Evolutionary conservation across 2,888 invertebrate species (phyloP), one percentile per base, ranked within the genome.

Genomic region (Buathra laborator): DNA sequence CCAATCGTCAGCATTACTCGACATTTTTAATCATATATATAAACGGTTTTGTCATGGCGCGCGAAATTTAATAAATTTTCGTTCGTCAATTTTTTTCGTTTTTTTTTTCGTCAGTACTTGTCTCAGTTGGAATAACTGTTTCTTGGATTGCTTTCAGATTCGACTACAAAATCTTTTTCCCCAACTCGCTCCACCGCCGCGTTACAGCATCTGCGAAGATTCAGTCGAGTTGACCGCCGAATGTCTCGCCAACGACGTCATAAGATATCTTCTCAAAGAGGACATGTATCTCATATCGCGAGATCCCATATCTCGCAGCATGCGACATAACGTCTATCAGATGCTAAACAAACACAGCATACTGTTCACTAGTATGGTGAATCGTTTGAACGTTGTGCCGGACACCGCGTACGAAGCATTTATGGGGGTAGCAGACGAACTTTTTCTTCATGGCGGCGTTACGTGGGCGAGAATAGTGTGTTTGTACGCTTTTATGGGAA

Each of bases 281-380:
- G 93, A 94, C 85, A 91, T 93, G 80, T 93, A 93, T 87, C 86
- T 92, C 2, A 92, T 94, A 89, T 93, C 93, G 5, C 90, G 92
- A 68, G 94, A 94, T 89, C 92, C 93, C n/a, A 92, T 94, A 43
- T 94, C 94, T 0, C 92, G 93, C 75, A 94, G 94, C 46, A 92
- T 94, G 91, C 90, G 94, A 53, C 93, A 93, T 87, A 94, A 94
- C 86, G 94, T 94, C 4, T 93, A 93, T 87, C 94, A 94, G 80
- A 94, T 94, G 92, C 89, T 94, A 43, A 93, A 94, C 71, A 94
- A 94, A 84, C 94, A 94, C 89, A 93, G 93, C 74, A 94, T 94
- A 79, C 88, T 94, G 2, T 94, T 94, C 78, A 94, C 93, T 48
- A 94, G 94, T 83, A 94, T 94, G 94, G 93, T 94, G 7, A 93